A percentile compares a stretch with the other conserved stretches of the same genome.
These are phyloP conservation scores for Cantharis nigra DNA, from an alignment of 2,888 invertebrate species.

Conservation along the genomic window DNA sequence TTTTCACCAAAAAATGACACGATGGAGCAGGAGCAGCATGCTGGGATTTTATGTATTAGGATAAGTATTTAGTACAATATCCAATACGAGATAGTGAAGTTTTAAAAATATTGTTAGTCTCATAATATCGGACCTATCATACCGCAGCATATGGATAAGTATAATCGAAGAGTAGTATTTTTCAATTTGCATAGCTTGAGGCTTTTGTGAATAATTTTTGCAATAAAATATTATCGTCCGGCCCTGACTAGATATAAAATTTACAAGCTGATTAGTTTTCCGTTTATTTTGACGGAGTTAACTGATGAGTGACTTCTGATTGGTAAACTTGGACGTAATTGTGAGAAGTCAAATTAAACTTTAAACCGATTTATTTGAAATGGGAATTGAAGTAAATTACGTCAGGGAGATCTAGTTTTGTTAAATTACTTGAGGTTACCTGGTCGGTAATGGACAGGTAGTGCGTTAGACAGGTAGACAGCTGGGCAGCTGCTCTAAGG, in stretches of 20 bases:
- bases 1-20: no score
- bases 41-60: no score
- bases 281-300: background rate
- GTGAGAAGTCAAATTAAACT: background rate
- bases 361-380: background rate
- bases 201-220: no score
- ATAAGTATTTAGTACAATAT: no score
- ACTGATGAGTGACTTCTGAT: background rate
- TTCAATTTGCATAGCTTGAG: no score
- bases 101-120: no score
- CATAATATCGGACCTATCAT: no score
- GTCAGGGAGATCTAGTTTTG: conserved; percentile 17
- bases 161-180: no score
- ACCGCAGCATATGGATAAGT: no score
- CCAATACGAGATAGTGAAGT: no score
- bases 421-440: conserved; percentile 17
- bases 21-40: no score
- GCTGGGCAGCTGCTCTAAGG: conserved; percentile 35
- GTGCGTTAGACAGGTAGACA: conserved; percentile 33
- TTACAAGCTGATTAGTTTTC: background rate
- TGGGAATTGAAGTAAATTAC: conserved; percentile 13
- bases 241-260: background rate
- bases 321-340: background rate
- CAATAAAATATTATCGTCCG: background rate
- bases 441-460: conserved; percentile 26